Evolutionary conservation across 1,140 invertebrate genomes (phyloP).

Genomic region (Gonatopus flavifemur): DNA sequence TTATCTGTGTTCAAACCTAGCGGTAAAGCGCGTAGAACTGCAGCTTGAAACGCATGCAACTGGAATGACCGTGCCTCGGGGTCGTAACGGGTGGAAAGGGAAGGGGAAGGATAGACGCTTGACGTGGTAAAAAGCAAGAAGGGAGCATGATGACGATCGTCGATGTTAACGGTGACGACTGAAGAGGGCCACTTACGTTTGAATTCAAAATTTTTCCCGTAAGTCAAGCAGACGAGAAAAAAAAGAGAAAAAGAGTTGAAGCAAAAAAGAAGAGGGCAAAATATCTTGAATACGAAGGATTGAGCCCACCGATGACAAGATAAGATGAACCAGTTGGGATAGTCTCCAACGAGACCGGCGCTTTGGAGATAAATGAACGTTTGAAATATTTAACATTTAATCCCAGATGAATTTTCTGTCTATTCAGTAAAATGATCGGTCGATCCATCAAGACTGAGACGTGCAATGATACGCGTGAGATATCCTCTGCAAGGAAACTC

Average conservation of each 20-base stretch:
- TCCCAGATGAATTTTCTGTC: no score
- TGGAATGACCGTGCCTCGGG: slow-evolving; percentile 31
- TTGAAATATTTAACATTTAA: no score
- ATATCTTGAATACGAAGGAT: slow-evolving; percentile 28
- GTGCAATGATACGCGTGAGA: no score
- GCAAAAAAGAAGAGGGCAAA: slow-evolving; percentile 11
- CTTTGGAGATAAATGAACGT: slow-evolving; percentile 25
- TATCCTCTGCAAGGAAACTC: no score
- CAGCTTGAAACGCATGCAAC: slow-evolving; percentile 34
- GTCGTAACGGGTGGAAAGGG: slow-evolving; percentile 7
- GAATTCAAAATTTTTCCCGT: slow-evolving; percentile 35
- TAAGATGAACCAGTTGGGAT: slow-evolving; percentile 33
- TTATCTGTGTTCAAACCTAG: no score
- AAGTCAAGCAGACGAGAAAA: slow-evolving; percentile 12
- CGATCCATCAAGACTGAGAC: no score
- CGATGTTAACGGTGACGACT: slow-evolving; percentile 23
- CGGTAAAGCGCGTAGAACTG: slow-evolving; percentile 15
- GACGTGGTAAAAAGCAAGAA: slow-evolving; percentile 1
- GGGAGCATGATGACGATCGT: slow-evolving; percentile 23
- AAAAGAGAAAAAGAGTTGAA: neutral
- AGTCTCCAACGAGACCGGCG: slow-evolving; percentile 31
- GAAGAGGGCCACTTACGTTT: slow-evolving; percentile 35
- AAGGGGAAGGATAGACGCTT: neutral
- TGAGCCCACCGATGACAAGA: slow-evolving; percentile 32
- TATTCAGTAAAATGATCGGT: no score